Conservation (phyloP, 2,797 vertebrate species). For the Diplodus puntazzo region DNA sequence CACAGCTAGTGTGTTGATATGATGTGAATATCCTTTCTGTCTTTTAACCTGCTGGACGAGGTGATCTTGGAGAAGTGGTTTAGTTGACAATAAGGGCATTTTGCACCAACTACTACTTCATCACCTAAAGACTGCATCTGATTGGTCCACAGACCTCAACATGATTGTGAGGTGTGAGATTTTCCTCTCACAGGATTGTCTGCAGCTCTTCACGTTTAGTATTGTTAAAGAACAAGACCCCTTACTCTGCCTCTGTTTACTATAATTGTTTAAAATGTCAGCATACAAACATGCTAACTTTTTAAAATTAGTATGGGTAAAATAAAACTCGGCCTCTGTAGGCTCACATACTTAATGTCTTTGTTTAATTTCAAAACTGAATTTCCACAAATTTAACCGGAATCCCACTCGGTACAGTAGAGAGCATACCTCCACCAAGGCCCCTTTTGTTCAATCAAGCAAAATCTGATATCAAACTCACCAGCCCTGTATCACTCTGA, state of each 20-base stretch:
- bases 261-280: not conserved
- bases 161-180: not conserved
- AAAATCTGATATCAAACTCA: too few relatives aligned
- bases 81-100: not conserved
- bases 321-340: too few relatives aligned
- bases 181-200: not conserved
- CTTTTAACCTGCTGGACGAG: not conserved
- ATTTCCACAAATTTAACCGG: too few relatives aligned
- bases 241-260: not conserved
- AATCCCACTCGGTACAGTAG: too few relatives aligned
- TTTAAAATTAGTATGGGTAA: too few relatives aligned
- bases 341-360: too few relatives aligned
- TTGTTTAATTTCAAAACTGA: too few relatives aligned
- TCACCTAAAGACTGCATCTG: not conserved
- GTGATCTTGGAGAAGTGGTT: not conserved
- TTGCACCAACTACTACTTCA: not conserved
- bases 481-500: too few relatives aligned
- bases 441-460: too few relatives aligned
- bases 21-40: not conserved
- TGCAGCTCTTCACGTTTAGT: not conserved
- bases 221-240: not conserved
- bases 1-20: not conserved
- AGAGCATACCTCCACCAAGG: too few relatives aligned
- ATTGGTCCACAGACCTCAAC: not conserved
- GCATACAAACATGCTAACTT: not conserved